Base-by-base conservation (phyloP, 1,140 invertebrate genomes). In the Polypedilum pembai region DNA sequence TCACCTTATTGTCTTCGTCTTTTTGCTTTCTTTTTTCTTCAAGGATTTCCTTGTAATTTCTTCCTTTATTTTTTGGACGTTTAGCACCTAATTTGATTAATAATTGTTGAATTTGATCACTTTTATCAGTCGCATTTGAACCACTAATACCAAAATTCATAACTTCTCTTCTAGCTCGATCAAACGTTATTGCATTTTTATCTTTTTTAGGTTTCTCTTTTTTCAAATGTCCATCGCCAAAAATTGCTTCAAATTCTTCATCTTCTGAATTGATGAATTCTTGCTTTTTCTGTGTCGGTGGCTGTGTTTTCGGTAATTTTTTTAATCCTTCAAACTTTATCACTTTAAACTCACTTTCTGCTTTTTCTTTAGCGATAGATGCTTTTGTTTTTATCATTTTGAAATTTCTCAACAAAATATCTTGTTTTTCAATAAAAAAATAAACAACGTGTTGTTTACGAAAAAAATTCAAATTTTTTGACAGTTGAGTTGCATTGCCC, bases 81-180 rank as follows among this genome's bases (percentile, higher is more conserved):
- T 85, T 88, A 8, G 88, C 88, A 33, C 88, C 89, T 75, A 90
- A 82, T 76, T 85, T 87, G 24, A 90, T 82, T 8, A 87, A 84
- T 20, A 88, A 80, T 21, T 84, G 85, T 21, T 87, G 81, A 79
- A 88, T 86, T 74, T 87, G 86, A 80, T 86, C 81, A 65, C 83
- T 80, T 76, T 87, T 86, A 75, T 86, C 85, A 45, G 80, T 78
- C n/a, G 83, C 81, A 17, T 85, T 80, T 12, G 89, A 84, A 69
- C 88, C 88, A 73, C 85, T 84, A 76, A 87, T 87, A 73, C 86
- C 88, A 79, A 90, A 89, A 76, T 88, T 89, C 41, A 89, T 83
- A 7, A 91, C 82, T 77, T 91, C 89, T 78, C 86, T 83, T 74
- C 86, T 83, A 0, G 84, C 81, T 74, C 79, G 84, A 72, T 88